These are phyloP conservation scores for Mesocentrotus franciscanus DNA, from an alignment of 53 echinoderm and acorn worm species.

Conservation along the genomic window DNA sequence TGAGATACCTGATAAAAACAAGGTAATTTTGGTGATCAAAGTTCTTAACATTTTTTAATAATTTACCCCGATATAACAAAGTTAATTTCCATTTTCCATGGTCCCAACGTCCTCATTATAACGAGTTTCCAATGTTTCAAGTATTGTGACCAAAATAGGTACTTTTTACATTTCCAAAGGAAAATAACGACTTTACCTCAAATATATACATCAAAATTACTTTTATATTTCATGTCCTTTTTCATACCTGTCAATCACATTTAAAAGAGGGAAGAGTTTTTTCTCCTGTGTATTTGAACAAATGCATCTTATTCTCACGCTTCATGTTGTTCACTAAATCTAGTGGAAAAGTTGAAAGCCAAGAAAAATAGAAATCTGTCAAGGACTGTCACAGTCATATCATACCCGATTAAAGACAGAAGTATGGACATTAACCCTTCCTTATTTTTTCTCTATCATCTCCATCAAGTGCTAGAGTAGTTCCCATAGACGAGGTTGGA, in stretches of 20 bases:
- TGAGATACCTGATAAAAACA: no score
- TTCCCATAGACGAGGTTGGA: background rate
- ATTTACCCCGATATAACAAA: no score
- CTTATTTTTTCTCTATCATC: background rate
- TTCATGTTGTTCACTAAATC: background rate
- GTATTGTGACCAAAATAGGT: background rate
- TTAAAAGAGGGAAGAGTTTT: background rate
- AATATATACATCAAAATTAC: background rate
- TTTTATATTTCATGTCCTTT: background rate
- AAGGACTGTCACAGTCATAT: conserved; percentile 13
- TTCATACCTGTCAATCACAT: conserved; percentile 41
- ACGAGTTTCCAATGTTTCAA: no score
- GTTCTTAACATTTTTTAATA: no score
- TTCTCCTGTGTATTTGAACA: background rate
- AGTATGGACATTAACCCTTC: conserved; percentile 3
- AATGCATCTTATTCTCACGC: background rate
- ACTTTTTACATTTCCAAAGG: background rate
- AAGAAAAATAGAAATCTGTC: conserved; percentile 30
- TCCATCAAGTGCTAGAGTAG: background rate
- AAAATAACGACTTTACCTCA: background rate
- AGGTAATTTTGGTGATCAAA: no score
- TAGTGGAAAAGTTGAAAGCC: conserved; percentile 15
- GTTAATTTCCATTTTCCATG: no score
- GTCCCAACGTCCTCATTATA: no score
- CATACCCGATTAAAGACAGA: background rate